Conservation (phyloP, 2,888 invertebrate genomes). For the Cremastinae sp. region DNA sequence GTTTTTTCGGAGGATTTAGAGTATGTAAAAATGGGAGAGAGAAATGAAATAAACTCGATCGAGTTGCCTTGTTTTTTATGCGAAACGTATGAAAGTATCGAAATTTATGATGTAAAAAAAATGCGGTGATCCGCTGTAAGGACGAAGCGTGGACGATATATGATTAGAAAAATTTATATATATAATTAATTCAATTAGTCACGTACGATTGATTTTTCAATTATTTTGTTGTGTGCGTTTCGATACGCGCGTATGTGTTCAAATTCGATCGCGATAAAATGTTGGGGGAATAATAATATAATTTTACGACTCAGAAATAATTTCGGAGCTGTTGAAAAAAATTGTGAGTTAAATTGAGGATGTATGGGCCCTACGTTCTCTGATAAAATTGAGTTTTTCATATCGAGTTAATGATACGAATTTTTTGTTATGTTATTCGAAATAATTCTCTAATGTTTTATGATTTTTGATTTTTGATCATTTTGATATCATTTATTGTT, state of each 20-base stretch:
- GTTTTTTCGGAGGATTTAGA: slow-evolving; percentile 37
- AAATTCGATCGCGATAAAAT: too few relatives aligned
- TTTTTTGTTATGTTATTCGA: too few relatives aligned
- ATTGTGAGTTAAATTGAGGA: slow-evolving; percentile 69
- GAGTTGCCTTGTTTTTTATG: slow-evolving; percentile 80
- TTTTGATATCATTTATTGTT: too few relatives aligned
- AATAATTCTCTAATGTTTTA: too few relatives aligned
- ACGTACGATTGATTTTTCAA: slow-evolving; percentile 41
- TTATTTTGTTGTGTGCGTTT: slow-evolving; percentile 49
- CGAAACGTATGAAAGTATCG: slow-evolving; percentile 78
- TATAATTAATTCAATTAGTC: too few relatives aligned
- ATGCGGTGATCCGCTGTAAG: slow-evolving; percentile 25
- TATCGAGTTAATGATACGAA: too few relatives aligned
- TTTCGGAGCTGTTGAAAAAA: slow-evolving; percentile 64
- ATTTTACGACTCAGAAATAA: slow-evolving; percentile 51
- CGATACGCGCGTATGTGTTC: too few relatives aligned
- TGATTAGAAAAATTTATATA: slow-evolving; percentile 6
- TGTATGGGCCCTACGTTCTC: slow-evolving; percentile 75
- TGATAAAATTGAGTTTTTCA: too few relatives aligned
- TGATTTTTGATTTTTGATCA: too few relatives aligned
- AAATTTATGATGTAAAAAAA: slow-evolving; percentile 71
- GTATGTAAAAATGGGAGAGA: slow-evolving; percentile 54
- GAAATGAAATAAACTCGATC: slow-evolving; percentile 75
- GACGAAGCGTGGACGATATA: slow-evolving; percentile 21
- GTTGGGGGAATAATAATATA: background rate